Percentiles rank a stretch among this genome's conserved stretches.
phyloP scores from a whole-genome alignment of 2,113 vertebrate species.

The Forbesichthys agassizii region DNA sequence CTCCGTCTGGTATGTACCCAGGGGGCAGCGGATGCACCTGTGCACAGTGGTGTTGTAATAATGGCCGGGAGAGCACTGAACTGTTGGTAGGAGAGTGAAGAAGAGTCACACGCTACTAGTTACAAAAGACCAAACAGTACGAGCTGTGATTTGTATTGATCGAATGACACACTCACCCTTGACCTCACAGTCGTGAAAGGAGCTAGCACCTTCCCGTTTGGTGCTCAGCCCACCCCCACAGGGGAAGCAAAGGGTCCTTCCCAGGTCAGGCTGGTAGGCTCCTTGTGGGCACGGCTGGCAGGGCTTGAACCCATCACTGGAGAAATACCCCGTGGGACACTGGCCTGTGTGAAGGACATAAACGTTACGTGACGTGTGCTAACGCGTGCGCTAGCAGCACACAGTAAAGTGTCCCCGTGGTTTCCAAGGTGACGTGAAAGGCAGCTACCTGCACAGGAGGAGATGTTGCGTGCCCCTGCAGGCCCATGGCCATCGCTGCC shows the following conservation, averaged over 20 bases:
- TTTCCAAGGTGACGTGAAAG: neutral
- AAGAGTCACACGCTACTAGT: neutral
- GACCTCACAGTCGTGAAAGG: constrained; percentile 96
- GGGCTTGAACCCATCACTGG: constrained; percentile 90
- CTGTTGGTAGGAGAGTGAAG: constrained; percentile 67
- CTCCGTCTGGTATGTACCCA: constrained; percentile 94
- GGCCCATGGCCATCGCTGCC: constrained; percentile 92
- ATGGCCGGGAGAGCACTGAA: constrained; percentile 94
- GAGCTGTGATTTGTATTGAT: neutral
- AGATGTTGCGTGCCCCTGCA: constrained; percentile 88
- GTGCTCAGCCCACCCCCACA: constrained; percentile 93
- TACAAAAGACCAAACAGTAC: too few relatives aligned
- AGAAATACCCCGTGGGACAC: constrained; percentile 88
- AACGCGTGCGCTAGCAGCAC: too few relatives aligned
- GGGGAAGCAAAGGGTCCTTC: constrained; percentile 89
- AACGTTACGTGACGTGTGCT: neutral
- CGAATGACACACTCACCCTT: constrained; percentile 79
- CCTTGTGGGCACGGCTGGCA: constrained; percentile 89
- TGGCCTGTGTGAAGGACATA: constrained; percentile 78
- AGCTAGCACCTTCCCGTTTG: constrained; percentile 88
- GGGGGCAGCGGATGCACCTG: constrained; percentile 92
- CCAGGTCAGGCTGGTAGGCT: constrained; percentile 89
- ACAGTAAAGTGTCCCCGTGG: too few relatives aligned
- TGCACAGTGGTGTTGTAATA: constrained; percentile 96
- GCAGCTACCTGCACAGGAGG: constrained; percentile 87